Percentiles rank a stretch among this genome's conserved stretches.
Evolutionary conservation across 2,797 vertebrate genomes (phyloP).

Genomic region (Sandelia bainsii): DNA sequence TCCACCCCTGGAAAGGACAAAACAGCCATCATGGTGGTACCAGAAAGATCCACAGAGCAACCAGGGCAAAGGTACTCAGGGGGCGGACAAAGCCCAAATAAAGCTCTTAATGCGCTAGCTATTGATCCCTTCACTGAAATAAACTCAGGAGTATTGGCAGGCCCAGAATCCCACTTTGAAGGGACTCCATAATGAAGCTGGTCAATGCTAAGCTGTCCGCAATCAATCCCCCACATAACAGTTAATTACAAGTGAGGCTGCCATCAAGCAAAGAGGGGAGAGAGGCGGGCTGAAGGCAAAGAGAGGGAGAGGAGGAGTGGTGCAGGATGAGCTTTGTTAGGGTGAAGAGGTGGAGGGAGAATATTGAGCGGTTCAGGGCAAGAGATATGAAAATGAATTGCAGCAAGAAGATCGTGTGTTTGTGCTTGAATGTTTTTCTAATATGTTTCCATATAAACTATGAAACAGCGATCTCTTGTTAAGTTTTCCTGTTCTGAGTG

Average conservation of each 20-base stretch:
- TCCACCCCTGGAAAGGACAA: constrained; percentile 51
- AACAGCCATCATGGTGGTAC: constrained; percentile 47
- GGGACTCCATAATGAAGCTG: constrained; percentile 89
- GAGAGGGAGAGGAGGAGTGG: constrained; percentile 55
- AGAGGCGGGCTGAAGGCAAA: constrained; percentile 50
- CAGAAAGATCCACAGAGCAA: constrained; percentile 63
- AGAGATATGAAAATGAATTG: constrained; percentile 76
- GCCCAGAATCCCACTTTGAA: constrained; percentile 87
- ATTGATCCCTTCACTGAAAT: constrained; percentile 86
- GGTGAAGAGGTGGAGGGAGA: constrained; percentile 57
- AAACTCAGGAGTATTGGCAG: constrained; percentile 88
- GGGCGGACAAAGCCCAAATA: constrained; percentile 84
- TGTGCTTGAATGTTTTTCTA: constrained; percentile 12
- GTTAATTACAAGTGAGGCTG: constrained; percentile 87
- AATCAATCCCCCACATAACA: constrained; percentile 88
- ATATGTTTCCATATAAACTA: constrained; percentile 34
- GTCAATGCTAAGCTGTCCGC: constrained; percentile 88
- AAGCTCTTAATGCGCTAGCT: constrained; percentile 86
- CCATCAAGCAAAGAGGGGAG: constrained; percentile 74
- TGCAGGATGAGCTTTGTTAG: constrained; percentile 66
- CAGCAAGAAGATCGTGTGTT: constrained; percentile 24
- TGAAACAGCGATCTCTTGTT: constrained; percentile 51
- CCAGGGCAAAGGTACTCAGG: constrained; percentile 75
- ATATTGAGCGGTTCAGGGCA: constrained; percentile 65
- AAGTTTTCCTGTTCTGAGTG: constrained; percentile 37